Percentiles rank a stretch among this genome's conserved stretches.
Evolutionary conservation across 2,888 invertebrate species (phyloP).

Genomic region (Netelia virgata): DNA sequence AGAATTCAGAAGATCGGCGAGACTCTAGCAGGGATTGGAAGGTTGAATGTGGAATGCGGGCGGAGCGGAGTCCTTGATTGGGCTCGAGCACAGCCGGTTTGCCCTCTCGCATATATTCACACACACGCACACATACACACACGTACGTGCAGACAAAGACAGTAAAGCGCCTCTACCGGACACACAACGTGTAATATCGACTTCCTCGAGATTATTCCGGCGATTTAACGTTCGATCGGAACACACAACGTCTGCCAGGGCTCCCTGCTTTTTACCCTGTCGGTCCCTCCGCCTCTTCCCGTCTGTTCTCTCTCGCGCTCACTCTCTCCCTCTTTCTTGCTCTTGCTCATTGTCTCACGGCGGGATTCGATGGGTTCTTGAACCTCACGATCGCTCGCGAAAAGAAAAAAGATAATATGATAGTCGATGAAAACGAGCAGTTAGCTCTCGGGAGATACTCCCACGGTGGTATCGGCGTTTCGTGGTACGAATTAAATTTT

Average conservation of each 20-base stretch:
- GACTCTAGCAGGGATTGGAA: conserved; percentile 77
- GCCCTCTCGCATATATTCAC: conserved; percentile 65
- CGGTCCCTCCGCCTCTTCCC: background rate
- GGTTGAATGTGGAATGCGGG: conserved; percentile 82
- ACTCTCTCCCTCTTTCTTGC: conserved; percentile 2
- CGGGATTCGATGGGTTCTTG: conserved; percentile 49
- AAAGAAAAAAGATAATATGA: conserved; percentile 8
- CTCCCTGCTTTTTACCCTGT: conserved; percentile 26
- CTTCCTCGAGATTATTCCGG: conserved; percentile 67
- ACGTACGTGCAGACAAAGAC: background rate
- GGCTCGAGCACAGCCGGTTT: conserved; percentile 79
- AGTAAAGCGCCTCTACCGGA: conserved; percentile 57
- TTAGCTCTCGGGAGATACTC: background rate
- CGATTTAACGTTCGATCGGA: conserved; percentile 67
- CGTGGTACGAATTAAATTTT: conserved; percentile 3
- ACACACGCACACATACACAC: conserved; percentile 32
- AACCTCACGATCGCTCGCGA: conserved; percentile 19
- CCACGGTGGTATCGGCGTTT: background rate
- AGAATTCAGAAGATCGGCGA: conserved; percentile 63
- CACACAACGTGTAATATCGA: conserved; percentile 65
- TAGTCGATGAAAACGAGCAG: conserved; percentile 18
- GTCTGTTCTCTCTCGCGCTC: background rate
- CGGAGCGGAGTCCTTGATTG: conserved; percentile 82
- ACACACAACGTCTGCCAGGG: conserved; percentile 52
- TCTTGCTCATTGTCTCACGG: conserved; percentile 60